Evolutionary conservation across 37 sponge, comb jelly and placozoan genomes (phyloP).

Genomic region (Chondrosia reniformis): DNA sequence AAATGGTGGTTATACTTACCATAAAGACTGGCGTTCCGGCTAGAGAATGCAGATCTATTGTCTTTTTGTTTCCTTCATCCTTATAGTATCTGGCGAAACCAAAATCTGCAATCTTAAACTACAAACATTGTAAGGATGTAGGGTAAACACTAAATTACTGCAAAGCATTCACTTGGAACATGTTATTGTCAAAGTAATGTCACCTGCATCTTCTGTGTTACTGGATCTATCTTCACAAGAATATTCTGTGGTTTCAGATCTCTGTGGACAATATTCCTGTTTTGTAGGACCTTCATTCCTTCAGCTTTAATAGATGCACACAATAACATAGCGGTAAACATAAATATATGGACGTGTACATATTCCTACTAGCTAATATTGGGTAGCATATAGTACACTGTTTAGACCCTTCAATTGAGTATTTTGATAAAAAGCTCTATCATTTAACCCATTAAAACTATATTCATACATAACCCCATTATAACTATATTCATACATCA

Average conservation of each 20-base stretch:
- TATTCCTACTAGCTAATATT: no score
- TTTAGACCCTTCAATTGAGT: no score
- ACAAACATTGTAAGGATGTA: not conserved
- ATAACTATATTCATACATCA: no score
- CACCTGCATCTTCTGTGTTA: constrained; percentile 63
- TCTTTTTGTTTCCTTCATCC: constrained; percentile 63
- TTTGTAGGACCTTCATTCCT: constrained; percentile 74
- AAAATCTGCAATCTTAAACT: constrained; percentile 94
- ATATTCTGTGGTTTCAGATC: constrained; percentile 90
- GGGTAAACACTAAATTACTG: not conserved
- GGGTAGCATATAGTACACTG: no score
- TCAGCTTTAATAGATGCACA: constrained; percentile 43
- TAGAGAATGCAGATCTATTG: constrained; percentile 79
- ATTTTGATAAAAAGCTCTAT: no score
- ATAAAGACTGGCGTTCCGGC: constrained; percentile 98
- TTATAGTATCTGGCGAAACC: constrained; percentile 86
- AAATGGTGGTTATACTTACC: constrained; percentile 28
- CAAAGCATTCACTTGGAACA: no score
- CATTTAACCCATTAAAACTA: no score
- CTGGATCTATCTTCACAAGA: constrained; percentile 61
- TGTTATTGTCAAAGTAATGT: no score
- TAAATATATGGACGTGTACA: no score
- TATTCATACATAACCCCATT: no score
- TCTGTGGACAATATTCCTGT: constrained; percentile 77
- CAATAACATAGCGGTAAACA: no score